Conservation (phyloP, 1,140 invertebrate species). For the Pogonomyrmex californicus region DNA sequence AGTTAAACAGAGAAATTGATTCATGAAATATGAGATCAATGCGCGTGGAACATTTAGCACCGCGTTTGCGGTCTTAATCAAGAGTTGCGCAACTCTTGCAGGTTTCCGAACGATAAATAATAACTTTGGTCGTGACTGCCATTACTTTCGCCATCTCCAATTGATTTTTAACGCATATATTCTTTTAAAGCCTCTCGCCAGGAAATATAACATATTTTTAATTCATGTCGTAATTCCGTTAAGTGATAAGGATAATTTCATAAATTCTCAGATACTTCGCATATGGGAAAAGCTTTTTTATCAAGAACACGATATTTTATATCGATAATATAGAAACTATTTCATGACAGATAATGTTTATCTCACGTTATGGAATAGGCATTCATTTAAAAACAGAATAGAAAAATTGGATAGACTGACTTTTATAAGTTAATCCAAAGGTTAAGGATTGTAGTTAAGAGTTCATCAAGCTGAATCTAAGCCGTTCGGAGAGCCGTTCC, state of each 20-base stretch:
- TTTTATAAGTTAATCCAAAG: neutral
- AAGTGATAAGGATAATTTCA: neutral
- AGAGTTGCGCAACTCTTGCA: conserved; percentile 40
- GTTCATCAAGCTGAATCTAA: conserved; percentile 4
- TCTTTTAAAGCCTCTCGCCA: conserved; percentile 1
- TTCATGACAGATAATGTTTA: neutral
- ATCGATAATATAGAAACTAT: neutral
- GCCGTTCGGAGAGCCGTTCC: neutral
- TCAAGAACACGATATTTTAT: neutral
- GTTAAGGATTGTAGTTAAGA: neutral
- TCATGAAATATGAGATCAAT: conserved; percentile 58
- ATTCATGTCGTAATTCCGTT: neutral
- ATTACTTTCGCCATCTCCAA: conserved; percentile 33
- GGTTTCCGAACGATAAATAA: conserved; percentile 45
- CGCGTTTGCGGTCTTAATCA: conserved; percentile 66
- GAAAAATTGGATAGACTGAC: neutral
- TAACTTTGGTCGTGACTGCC: conserved; percentile 31
- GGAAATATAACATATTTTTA: neutral
- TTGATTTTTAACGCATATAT: conserved; percentile 13
- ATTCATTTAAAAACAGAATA: neutral
- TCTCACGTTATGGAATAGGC: neutral
- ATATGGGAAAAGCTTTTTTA: neutral
- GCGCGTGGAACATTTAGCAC: conserved; percentile 54
- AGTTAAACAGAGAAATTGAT: conserved; percentile 62
- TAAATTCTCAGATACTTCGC: neutral